These are phyloP conservation scores for Clarias gariepinus DNA, from an alignment of 2,113 vertebrate genomes.

Conservation along the genomic window DNA sequence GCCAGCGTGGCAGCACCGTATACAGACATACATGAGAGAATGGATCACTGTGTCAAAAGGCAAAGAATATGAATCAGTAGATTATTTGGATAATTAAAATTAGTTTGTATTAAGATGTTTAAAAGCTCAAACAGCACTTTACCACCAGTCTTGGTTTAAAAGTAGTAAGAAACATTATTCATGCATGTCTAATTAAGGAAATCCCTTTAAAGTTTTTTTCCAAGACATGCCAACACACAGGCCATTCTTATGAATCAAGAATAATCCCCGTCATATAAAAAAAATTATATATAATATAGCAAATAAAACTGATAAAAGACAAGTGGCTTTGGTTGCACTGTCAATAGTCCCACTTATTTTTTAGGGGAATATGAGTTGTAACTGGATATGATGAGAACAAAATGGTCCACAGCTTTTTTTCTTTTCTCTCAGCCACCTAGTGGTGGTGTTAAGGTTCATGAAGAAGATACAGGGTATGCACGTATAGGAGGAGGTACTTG, in stretches of 20 bases:
- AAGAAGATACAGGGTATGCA: not conserved
- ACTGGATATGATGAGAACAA: constrained; percentile 13
- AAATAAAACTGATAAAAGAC: constrained; percentile 21
- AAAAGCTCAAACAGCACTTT: not conserved
- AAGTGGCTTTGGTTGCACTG: constrained; percentile 1
- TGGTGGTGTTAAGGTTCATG: constrained; percentile 27
- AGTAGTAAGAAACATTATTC: not conserved
- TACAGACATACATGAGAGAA: constrained; percentile 4
- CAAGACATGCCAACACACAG: constrained; percentile 1
- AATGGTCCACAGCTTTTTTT: constrained; percentile 6
- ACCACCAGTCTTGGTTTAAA: not conserved
- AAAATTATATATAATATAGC: not conserved
- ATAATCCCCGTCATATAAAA: constrained; percentile 12
- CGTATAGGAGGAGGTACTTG: not conserved
- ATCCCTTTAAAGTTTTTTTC: constrained; percentile 7
- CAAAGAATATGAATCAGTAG: not conserved
- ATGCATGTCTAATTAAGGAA: not conserved
- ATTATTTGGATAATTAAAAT: not conserved
- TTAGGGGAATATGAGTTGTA: constrained; percentile 14
- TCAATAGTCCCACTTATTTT: not conserved
- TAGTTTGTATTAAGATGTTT: not conserved
- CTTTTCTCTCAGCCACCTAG: constrained; percentile 30
- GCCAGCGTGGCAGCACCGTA: constrained; percentile 45
- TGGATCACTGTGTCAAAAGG: not conserved
- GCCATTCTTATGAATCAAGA: constrained; percentile 27